Conservation (phyloP, 2,888 invertebrate genomes). For the Nysson spinosus region DNA sequence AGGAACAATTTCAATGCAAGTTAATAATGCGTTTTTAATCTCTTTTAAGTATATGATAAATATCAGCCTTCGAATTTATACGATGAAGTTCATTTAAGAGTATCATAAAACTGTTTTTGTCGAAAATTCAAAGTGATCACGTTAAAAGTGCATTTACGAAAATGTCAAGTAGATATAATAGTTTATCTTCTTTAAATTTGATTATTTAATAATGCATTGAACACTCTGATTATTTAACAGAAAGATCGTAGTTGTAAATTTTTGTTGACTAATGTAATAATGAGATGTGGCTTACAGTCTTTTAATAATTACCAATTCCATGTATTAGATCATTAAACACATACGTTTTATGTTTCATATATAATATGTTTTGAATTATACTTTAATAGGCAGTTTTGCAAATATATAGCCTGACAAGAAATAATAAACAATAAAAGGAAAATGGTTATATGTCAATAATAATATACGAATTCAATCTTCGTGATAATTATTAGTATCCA, state of each 20-base stretch:
- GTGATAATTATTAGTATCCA: no score
- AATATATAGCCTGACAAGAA: no score
- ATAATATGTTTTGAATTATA: no score
- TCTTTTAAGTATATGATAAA: slow-evolving; percentile 9
- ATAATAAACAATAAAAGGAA: no score
- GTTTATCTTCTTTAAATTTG: slow-evolving; percentile 13
- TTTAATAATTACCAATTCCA: slow-evolving; percentile 43
- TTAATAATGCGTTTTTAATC: slow-evolving; percentile 8
- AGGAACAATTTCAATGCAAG: slow-evolving; percentile 9
- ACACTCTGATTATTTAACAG: slow-evolving; percentile 41
- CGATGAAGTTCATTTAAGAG: slow-evolving; percentile 9
- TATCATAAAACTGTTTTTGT: slow-evolving; percentile 1
- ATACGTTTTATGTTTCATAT: no score
- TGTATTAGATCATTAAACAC: slow-evolving; percentile 3
- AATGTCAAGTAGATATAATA: slow-evolving; percentile 7
- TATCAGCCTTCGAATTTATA: slow-evolving; percentile 23
- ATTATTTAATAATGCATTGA: slow-evolving; percentile 23
- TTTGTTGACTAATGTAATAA: slow-evolving; percentile 20
- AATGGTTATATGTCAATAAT: no score
- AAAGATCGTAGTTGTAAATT: slow-evolving; percentile 19
- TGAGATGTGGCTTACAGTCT: slow-evolving; percentile 36
- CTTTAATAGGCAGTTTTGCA: no score
- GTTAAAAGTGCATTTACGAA: slow-evolving; percentile 8
- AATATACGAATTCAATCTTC: no score
- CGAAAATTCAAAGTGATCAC: slow-evolving; percentile 15